Conservation (phyloP, 1,140 invertebrate species). For the Macrotrachela quadricornifera region DNA sequence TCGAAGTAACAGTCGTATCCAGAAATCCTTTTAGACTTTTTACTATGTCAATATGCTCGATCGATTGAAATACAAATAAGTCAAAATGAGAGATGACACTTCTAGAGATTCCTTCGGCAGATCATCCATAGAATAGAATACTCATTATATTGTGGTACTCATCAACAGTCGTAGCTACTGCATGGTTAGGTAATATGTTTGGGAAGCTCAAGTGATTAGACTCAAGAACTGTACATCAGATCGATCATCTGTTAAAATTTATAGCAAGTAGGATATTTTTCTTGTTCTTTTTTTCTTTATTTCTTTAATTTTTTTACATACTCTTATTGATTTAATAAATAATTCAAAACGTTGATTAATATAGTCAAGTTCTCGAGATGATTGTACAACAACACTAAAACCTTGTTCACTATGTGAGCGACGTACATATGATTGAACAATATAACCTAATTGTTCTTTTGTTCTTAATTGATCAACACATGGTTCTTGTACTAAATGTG, state of each 20-base stretch:
- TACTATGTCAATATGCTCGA: too few species aligned
- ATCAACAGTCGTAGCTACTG: too few species aligned
- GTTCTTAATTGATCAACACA: conserved; percentile 71
- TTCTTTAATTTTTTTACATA: conserved; percentile 9
- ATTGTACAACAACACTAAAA: conserved; percentile 66
- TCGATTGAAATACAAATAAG: too few species aligned
- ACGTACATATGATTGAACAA: conserved; percentile 64
- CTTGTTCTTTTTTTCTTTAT: conserved; percentile 1
- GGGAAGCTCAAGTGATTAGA: too few species aligned
- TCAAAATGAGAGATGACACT: too few species aligned
- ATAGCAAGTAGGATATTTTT: not conserved
- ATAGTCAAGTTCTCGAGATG: conserved; percentile 54
- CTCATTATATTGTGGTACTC: too few species aligned
- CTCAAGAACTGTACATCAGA: too few species aligned
- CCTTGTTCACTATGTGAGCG: conserved; percentile 60
- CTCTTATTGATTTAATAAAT: conserved; percentile 53
- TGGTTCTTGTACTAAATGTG: conserved; percentile 68
- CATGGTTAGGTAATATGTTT: too few species aligned
- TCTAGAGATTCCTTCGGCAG: too few species aligned
- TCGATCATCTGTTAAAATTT: not conserved
- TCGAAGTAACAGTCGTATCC: too few species aligned
- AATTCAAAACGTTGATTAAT: conserved; percentile 64
- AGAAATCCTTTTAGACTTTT: too few species aligned
- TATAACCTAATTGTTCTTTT: conserved; percentile 77
- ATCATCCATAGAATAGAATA: too few species aligned